Base-by-base conservation (phyloP, 1,140 invertebrate species). In the Bombus consobrinus region DNA sequence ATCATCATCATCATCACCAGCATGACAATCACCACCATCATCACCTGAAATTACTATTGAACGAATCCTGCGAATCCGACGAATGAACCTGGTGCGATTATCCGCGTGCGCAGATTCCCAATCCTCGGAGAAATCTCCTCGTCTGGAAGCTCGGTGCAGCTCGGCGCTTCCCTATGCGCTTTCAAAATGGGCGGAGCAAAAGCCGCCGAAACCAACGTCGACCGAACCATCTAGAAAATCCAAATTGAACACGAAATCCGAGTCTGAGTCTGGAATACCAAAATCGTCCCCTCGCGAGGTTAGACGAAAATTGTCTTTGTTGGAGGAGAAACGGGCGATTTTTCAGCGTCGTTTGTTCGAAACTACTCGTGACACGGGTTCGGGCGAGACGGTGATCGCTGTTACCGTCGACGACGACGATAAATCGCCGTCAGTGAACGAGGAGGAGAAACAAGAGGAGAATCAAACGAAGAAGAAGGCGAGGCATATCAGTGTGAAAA, bases 401-500 rank as follows among this genome's bases (percentile, higher is more conserved):
- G 88, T 90, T 4, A 89, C 82, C 22, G 25, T 88, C 3, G 92
- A 88, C 78, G 69, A 88, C 84, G 89, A 79, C 5, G 57, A 85
- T 2, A 69, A 12, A 28, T 25, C 18, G 73, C 10, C 66, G 5
- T 15, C 34, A 34, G 8, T 62, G 78, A 47, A 47, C 2, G 13
- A 59, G 13, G 53, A 62, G 18, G 74, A 83, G 28, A 62, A 39
- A 37, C 43, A 32, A 0, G 76, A 90, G 0, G 72, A 90, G 53
- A 69, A 89, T n/a, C 47, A 72, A 9, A 83, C 73, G 13, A 92
- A 90, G 82, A 93, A 90, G 83, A 93, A 73, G 15, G 92, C 93
- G 10, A 89, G 93, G 18, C 93, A 95, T 73, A 94, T 94, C 39
- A 94, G 93, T 81, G 94, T 94, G n/a, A 89, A 90, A 25, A 94